Conservation (phyloP, 2,113 vertebrate species). For the Acanthisitta chloris region DNA sequence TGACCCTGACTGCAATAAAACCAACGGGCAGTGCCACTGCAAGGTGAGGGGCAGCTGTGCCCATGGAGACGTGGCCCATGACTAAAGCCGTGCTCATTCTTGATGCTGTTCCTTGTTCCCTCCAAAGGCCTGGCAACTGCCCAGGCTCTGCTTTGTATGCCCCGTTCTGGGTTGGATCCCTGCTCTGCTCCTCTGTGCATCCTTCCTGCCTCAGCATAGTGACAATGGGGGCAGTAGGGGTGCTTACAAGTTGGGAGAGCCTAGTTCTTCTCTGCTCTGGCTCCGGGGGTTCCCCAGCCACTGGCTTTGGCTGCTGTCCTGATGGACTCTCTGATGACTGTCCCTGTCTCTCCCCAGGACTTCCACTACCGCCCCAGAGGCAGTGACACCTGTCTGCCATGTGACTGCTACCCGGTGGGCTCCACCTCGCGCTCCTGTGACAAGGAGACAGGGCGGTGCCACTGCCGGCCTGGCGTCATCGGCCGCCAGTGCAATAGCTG, state of each 20-base stretch:
- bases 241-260: not conserved
- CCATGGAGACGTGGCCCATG: not conserved
- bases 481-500: conserved; percentile 94
- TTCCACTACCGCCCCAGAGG: conserved; percentile 87
- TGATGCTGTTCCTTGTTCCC: not conserved
- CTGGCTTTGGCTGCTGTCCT: fast-evolving
- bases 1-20: conserved; percentile 93
- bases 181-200: not conserved
- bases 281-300: not conserved
- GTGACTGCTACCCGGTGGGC: conserved; percentile 96
- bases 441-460: conserved; percentile 87
- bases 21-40: conserved; percentile 91
- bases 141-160: not conserved
- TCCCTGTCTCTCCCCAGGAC: conserved; percentile 76
- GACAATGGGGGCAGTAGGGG: not conserved
- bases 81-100: not conserved
- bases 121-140: not conserved
- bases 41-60: conserved; percentile 79
- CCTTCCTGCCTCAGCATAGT: not conserved
- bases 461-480: conserved; percentile 92
- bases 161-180: not conserved
- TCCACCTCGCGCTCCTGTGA: conserved; percentile 92
- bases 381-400: conserved; percentile 90
- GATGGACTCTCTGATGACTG: not conserved
- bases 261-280: not conserved